A percentile compares a stretch with the other conserved stretches of the same genome.
These are phyloP conservation scores for Lacanobia wlatinum DNA, from an alignment of 2,888 invertebrate genomes.

Conservation along the genomic window DNA sequence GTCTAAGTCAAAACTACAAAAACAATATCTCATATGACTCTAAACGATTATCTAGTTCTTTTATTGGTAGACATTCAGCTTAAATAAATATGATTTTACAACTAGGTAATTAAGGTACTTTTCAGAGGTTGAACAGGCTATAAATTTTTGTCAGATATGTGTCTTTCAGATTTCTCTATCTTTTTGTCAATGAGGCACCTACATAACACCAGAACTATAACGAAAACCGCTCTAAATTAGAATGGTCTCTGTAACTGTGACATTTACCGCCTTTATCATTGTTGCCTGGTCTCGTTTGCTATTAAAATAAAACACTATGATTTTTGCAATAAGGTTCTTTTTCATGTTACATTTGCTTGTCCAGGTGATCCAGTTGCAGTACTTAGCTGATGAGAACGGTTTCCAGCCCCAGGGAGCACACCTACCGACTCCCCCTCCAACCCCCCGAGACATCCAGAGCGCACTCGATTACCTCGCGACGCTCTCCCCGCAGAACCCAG, in stretches of 20 bases:
- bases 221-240: neutral
- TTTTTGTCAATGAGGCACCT: neutral
- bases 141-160: neutral
- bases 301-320: neutral
- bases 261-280: neutral
- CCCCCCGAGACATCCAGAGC: conserved; percentile 92
- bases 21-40: neutral
- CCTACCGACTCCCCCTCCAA: conserved; percentile 92
- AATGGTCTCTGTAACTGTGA: neutral
- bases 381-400: conserved; percentile 94
- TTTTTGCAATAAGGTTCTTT: neutral
- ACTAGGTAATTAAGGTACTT: neutral
- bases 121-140: too few relatives aligned
- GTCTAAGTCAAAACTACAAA: conserved; percentile 8
- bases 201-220: too few relatives aligned
- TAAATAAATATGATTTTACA: neutral
- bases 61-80: conserved; percentile 2
- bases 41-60: neutral
- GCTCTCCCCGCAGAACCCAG: conserved; percentile 88
- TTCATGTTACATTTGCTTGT: conserved; percentile 37
- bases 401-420: conserved; percentile 93
- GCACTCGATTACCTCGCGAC: conserved; percentile 92
- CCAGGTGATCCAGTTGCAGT: conserved; percentile 91
- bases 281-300: too few relatives aligned
- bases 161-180: neutral